A percentile compares a stretch with the other conserved stretches of the same genome.
phyloP scores from a whole-genome alignment of 2,113 vertebrate species.

The Corythoichthys haematopterus region DNA sequence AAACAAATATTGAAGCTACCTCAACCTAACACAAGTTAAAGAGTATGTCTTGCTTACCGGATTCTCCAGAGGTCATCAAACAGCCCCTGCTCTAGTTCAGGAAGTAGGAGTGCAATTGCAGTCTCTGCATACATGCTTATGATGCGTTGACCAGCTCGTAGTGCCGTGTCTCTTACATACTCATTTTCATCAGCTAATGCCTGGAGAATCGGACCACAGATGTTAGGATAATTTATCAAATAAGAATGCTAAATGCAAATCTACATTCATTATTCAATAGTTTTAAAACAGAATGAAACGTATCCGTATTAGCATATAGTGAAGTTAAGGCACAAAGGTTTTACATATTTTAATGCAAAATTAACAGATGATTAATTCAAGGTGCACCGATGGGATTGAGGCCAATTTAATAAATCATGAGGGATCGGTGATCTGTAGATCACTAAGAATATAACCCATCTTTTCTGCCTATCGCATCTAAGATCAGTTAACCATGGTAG shows the following conservation, averaged over 20 bases:
- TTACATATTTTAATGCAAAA: not conserved
- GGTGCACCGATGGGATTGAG: no score
- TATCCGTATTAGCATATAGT: not conserved
- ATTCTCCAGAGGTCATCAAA: constrained; percentile 98
- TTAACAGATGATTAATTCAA: not conserved
- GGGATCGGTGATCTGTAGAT: no score
- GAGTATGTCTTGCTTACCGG: constrained; percentile 67
- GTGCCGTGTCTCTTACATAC: constrained; percentile 93
- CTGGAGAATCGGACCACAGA: constrained; percentile 54
- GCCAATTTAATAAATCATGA: no score
- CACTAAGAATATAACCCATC: no score
- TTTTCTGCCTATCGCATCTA: no score
- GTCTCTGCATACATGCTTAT: constrained; percentile 98
- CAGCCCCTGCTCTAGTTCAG: constrained; percentile 95
- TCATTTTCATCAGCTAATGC: constrained; percentile 96
- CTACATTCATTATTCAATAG: not conserved
- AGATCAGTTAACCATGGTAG: no score
- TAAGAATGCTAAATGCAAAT: not conserved
- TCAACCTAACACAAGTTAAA: not conserved
- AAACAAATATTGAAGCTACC: not conserved
- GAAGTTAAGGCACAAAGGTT: not conserved
- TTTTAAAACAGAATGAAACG: not conserved
- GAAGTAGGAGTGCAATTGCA: constrained; percentile 87
- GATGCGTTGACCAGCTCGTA: constrained; percentile 90
- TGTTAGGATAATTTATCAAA: not conserved